Evolutionary conservation across 2,113 vertebrate species (phyloP).

Genomic region (Bolborhynchus lineola): DNA sequence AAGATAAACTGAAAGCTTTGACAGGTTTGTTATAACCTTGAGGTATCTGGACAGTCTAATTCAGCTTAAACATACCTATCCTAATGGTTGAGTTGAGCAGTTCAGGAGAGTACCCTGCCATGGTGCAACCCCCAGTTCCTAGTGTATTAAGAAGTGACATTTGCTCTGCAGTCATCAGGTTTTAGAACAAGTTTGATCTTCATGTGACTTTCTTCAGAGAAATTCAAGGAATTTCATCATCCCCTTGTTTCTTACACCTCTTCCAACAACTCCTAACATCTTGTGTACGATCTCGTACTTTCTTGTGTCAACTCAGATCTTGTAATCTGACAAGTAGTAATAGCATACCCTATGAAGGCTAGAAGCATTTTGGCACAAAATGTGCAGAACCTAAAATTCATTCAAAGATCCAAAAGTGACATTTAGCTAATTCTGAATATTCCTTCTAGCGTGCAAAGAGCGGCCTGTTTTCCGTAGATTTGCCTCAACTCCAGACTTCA

Average conservation of each 20-base stretch:
- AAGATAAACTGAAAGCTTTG: not conserved
- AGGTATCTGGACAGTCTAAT: not conserved
- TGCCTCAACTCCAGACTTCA: not conserved
- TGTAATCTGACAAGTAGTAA: not conserved
- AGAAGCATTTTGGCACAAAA: not conserved
- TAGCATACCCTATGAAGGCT: not conserved
- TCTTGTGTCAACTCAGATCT: not conserved
- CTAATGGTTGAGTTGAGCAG: not conserved
- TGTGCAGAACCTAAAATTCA: not conserved
- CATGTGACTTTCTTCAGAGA: not conserved
- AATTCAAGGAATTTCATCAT: not conserved
- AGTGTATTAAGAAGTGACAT: not conserved
- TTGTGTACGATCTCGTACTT: not conserved
- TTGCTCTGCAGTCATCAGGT: not conserved
- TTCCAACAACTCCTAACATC: not conserved
- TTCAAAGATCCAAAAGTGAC: not conserved
- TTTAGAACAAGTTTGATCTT: not conserved
- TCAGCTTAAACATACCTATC: not conserved
- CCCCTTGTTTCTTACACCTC: not conserved
- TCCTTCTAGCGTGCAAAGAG: not conserved
- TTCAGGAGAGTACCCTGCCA: not conserved
- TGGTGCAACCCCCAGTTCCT: not conserved
- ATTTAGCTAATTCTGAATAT: not conserved
- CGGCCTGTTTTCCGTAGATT: not conserved
- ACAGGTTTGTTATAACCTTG: not conserved